A percentile compares a stretch with the other conserved stretches of the same genome.
These are phyloP conservation scores for Lasioglossum morio DNA, from an alignment of 2,888 invertebrate species.

Conservation along the genomic window DNA sequence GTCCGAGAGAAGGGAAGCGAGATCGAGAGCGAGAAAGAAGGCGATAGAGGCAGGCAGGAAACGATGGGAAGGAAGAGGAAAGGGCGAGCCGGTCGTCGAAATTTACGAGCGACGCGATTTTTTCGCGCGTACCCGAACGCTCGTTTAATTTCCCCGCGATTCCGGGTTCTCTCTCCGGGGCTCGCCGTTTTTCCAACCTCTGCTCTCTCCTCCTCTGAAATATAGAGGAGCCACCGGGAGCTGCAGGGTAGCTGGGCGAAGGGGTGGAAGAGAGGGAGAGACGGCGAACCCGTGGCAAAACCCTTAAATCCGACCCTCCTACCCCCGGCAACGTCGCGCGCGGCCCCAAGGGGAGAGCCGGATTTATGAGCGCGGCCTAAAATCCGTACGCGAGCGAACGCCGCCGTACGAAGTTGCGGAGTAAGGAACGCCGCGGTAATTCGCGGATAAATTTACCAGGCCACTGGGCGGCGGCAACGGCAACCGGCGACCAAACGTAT, in stretches of 20 bases:
- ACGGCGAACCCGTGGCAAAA: conserved; percentile 57
- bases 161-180: conserved; percentile 34
- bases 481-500: conserved; percentile 26
- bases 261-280: conserved; percentile 33
- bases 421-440: conserved; percentile 64
- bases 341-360: conserved; percentile 60
- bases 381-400: conserved; percentile 63
- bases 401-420: conserved; percentile 51
- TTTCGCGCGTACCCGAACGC: conserved; percentile 47
- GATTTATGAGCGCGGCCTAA: conserved; percentile 71
- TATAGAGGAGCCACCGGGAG: conserved; percentile 22
- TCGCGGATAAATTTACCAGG: conserved; percentile 63
- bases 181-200: conserved; percentile 42
- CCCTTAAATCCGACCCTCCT: conserved; percentile 65
- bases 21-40: not conserved
- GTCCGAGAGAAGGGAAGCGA: not conserved
- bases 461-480: conserved; percentile 24
- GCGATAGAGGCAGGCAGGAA: not conserved
- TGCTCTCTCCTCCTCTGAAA: conserved; percentile 21
- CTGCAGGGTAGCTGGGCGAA: conserved; percentile 24
- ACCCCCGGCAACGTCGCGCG: conserved; percentile 25
- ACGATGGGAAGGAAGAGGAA: conserved; percentile 2
- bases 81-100: conserved; percentile 40
- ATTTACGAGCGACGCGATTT: conserved; percentile 61
- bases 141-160: conserved; percentile 58